Percentiles rank a stretch among this genome's conserved stretches.
These are phyloP conservation scores for Clanis bilineata DNA, from an alignment of 2,888 invertebrate species.

Conservation along the genomic window DNA sequence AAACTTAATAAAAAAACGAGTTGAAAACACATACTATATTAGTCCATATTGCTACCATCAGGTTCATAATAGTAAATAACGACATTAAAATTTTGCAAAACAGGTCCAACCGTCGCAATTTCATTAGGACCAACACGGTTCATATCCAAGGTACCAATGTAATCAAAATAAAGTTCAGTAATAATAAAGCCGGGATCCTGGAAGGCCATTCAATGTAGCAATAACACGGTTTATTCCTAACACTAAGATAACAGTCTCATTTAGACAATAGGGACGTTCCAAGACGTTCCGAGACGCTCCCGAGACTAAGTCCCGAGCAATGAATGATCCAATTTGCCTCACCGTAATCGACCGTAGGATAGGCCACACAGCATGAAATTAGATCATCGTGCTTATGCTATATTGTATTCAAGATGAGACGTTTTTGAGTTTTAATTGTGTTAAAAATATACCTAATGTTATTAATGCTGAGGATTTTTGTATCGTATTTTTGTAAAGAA, in stretches of 20 bases:
- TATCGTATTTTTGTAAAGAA: too few species aligned
- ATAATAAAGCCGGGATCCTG: slow-evolving; percentile 30
- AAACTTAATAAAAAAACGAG: too few species aligned
- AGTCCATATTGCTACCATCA: too few species aligned
- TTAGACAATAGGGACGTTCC: slow-evolving; percentile 36
- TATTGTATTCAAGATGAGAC: not conserved
- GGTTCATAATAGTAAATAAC: not conserved
- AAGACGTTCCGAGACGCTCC: slow-evolving; percentile 33
- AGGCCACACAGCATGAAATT: slow-evolving; percentile 72
- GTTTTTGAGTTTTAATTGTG: not conserved
- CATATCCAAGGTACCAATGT: slow-evolving; percentile 21
- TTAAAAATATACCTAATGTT: too few species aligned
- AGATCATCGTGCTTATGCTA: slow-evolving; percentile 49
- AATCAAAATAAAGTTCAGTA: slow-evolving; percentile 38
- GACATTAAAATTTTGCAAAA: not conserved
- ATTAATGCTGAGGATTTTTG: too few species aligned
- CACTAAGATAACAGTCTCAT: slow-evolving; percentile 57
- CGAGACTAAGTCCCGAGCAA: slow-evolving; percentile 47
- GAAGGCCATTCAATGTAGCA: slow-evolving; percentile 33
- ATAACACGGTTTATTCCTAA: slow-evolving; percentile 43
- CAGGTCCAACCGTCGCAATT: not conserved
- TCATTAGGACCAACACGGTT: slow-evolving; percentile 14
- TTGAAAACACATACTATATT: too few species aligned
- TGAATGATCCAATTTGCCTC: slow-evolving; percentile 74
- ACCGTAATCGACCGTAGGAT: slow-evolving; percentile 73